Evolutionary conservation across 2,113 vertebrate genomes (phyloP).

Genomic region (Myotis brandtii): DNA sequence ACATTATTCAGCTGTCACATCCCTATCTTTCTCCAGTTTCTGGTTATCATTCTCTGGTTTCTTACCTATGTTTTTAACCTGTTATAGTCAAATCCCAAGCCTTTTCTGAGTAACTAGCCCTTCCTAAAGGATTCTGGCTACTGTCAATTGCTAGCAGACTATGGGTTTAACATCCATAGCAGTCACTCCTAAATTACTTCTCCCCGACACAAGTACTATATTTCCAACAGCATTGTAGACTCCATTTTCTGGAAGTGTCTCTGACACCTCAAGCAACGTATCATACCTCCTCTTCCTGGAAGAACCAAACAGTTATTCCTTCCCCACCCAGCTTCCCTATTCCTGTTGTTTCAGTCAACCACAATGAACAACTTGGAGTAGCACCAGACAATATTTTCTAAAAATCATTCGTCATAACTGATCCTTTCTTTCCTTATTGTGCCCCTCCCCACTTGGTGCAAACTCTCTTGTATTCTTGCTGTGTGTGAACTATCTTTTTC

Average conservation of each 20-base stretch:
- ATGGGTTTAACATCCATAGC: neutral
- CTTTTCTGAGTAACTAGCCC: neutral
- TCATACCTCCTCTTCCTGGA: neutral
- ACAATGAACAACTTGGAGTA: constrained; percentile 9
- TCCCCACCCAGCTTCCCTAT: neutral
- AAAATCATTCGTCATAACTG: neutral
- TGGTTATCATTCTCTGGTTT: constrained; percentile 19
- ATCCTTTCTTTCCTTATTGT: neutral
- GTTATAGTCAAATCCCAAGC: neutral
- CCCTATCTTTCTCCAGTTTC: constrained; percentile 9
- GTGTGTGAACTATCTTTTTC: neutral
- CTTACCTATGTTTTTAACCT: neutral
- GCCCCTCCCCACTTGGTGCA: neutral
- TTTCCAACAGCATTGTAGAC: neutral
- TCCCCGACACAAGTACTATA: neutral
- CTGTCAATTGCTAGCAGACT: neutral
- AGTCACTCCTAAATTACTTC: constrained; percentile 23
- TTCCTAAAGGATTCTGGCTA: neutral
- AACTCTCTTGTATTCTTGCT: neutral
- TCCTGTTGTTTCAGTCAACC: neutral
- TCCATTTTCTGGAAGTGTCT: neutral
- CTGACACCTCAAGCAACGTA: neutral
- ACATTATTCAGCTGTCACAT: constrained; percentile 9
- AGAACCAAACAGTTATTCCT: neutral
- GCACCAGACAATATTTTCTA: neutral